Base-by-base conservation (phyloP, 2,113 vertebrate species). In the Herpailurus yagouaroundi region DNA sequence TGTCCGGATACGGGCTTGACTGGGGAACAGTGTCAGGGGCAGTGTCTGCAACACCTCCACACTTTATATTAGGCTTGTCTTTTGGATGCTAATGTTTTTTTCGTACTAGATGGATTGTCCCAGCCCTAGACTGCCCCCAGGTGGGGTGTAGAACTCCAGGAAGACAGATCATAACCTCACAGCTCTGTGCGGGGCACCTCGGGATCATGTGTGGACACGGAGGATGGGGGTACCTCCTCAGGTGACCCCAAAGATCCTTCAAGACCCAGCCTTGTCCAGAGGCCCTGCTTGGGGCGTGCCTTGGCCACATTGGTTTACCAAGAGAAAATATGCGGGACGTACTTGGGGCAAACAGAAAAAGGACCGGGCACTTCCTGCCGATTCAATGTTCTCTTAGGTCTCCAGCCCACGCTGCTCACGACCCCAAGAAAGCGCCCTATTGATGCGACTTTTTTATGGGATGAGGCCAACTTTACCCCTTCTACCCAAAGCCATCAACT, bases 281-380 rank as follows among this genome's bases (percentile, higher is more conserved):
- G 10, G 41, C 8, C 2, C 0, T 3, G 23, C 33, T 19, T 1
- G 29, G 36, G 25, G 8, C 1, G 10, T 33, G 4, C 7, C 4
- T 0, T 23, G 64, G 71, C 55, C 31, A 4, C 45, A 23, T 4
- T 7, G 14, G 45, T 79, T 52, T 90, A 19, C 14, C 36, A 45
- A 21, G n/a, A 81, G 36, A 11, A 31, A 4, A 11, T 4, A 29
- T 0, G 4, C 1, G 7, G n/a, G 5, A 2, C 33, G 4, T 15
- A 23, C 23, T 45, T 41, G 19, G 7, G 7, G 66, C 31, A 64
- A 33, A 15, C 23, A 60, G n/a, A 18, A 23, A 25, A 15, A 21
- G 16, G 23, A 23, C 76, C 8, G 13, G 4, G 2, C 2, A 9
- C 45, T 60, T 66, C n/a, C 36, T 50, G 33, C 21, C 60, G 25